These are phyloP conservation scores for Furcifer pardalis DNA, from an alignment of 2,797 vertebrate species.

Conservation along the genomic window DNA sequence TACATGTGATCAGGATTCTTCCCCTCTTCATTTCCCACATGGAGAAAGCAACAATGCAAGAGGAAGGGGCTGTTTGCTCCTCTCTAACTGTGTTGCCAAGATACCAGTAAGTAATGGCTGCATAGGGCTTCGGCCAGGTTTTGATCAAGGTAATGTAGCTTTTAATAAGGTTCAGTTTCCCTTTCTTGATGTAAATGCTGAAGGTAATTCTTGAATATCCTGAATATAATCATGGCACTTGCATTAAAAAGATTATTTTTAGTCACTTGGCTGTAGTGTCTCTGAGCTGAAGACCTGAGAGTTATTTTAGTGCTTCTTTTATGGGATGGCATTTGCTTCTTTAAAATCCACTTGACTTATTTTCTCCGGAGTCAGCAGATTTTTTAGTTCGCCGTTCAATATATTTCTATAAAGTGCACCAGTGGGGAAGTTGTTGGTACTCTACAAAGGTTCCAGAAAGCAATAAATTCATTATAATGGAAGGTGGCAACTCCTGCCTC, in stretches of 20 bases:
- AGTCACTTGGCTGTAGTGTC: slow-evolving; percentile 46
- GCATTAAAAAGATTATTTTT: slow-evolving; percentile 29
- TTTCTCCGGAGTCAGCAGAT: slow-evolving; percentile 68
- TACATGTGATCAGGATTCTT: no score
- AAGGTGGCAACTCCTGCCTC: slow-evolving; percentile 48
- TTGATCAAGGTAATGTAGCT: no score
- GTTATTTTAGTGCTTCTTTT: slow-evolving; percentile 64
- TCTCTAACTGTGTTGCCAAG: no score
- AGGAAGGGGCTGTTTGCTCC: no score
- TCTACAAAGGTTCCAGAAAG: slow-evolving; percentile 50
- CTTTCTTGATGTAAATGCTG: not conserved
- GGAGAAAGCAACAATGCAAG: no score
- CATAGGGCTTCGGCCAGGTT: not conserved
- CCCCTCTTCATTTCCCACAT: no score
- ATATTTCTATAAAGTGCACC: slow-evolving; percentile 48
- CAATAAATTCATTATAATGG: slow-evolving; percentile 66
- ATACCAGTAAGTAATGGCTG: not conserved
- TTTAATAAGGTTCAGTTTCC: not conserved
- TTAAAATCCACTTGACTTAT: slow-evolving; percentile 51
- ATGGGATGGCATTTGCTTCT: slow-evolving; percentile 46
- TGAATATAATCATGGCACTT: slow-evolving; percentile 52
- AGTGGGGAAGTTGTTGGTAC: slow-evolving; percentile 58
- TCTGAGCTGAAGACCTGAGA: slow-evolving; percentile 53
- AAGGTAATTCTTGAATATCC: slow-evolving; percentile 18
- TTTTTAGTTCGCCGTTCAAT: slow-evolving; percentile 31